A percentile compares a stretch with the other conserved stretches of the same genome.
These are phyloP conservation scores for Phylloscopus trochiloides DNA, from an alignment of 2,113 vertebrate species.

Conservation along the genomic window DNA sequence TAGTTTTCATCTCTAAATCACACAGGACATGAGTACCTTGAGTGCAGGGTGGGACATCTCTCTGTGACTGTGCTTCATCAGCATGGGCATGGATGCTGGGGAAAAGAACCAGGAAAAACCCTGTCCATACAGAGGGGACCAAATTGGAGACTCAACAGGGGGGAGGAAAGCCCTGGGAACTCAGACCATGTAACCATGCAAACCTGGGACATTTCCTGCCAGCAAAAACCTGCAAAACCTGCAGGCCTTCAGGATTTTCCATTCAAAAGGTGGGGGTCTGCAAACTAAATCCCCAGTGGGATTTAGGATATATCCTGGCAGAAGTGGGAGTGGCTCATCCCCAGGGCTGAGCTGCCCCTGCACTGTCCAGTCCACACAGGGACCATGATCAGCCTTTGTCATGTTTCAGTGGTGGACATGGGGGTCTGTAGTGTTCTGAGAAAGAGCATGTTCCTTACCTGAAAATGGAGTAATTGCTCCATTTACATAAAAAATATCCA, in stretches of 20 bases:
- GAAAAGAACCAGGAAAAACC: background rate
- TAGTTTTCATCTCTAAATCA: too few species aligned
- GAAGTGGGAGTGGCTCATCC: background rate
- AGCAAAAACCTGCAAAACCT: background rate
- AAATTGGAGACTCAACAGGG: background rate
- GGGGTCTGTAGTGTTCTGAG: background rate
- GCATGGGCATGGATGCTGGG: background rate
- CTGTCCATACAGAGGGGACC: fast-evolving
- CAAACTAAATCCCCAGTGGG: background rate
- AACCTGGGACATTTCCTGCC: background rate
- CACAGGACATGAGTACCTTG: background rate
- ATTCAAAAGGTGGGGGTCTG: background rate
- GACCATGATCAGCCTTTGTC: fast-evolving
- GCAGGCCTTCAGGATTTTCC: background rate
- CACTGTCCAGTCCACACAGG: fast-evolving
- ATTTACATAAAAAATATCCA: background rate
- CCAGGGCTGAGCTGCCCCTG: background rate
- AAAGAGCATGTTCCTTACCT: background rate
- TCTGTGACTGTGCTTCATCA: background rate
- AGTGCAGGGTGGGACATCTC: background rate
- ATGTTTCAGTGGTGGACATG: background rate
- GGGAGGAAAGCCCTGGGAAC: background rate
- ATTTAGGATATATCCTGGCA: background rate
- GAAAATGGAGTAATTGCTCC: background rate
- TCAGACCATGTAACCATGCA: background rate